These are phyloP conservation scores for Mesoclemmys tuberculata DNA, from an alignment of 2,113 vertebrate genomes.

Conservation along the genomic window DNA sequence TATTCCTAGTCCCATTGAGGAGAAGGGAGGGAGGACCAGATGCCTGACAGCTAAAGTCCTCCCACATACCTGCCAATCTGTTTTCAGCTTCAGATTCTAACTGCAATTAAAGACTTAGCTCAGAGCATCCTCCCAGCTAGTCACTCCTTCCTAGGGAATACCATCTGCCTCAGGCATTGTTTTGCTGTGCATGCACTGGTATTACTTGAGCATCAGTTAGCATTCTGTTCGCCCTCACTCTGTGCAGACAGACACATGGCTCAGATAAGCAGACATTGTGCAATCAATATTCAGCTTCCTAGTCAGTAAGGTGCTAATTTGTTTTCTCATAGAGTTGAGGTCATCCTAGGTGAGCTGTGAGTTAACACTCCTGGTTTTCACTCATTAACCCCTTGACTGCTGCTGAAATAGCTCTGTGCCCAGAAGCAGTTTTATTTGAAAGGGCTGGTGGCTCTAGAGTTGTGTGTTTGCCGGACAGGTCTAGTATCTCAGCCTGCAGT, in stretches of 20 bases:
- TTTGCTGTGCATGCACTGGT: background rate
- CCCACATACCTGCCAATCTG: background rate
- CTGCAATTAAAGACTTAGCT: fast-evolving
- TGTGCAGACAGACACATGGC: background rate
- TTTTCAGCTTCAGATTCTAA: background rate
- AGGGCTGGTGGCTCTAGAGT: background rate
- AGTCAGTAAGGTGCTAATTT: background rate
- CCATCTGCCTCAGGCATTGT: background rate
- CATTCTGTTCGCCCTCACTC: background rate
- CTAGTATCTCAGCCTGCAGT: background rate
- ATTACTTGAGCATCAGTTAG: background rate
- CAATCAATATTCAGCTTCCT: background rate
- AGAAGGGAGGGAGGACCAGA: background rate
- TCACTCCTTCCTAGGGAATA: fast-evolving
- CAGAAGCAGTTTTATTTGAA: background rate
- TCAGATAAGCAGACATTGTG: background rate
- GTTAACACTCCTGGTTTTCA: background rate
- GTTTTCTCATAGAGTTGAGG: background rate
- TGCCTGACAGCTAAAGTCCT: background rate
- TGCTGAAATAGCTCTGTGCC: background rate
- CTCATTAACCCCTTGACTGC: background rate
- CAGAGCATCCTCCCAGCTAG: background rate
- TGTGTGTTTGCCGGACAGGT: background rate
- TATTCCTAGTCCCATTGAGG: background rate
- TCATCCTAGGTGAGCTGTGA: background rate